Conservation (phyloP, 2,888 invertebrate genomes). For the Brachyopa scutellaris region DNA sequence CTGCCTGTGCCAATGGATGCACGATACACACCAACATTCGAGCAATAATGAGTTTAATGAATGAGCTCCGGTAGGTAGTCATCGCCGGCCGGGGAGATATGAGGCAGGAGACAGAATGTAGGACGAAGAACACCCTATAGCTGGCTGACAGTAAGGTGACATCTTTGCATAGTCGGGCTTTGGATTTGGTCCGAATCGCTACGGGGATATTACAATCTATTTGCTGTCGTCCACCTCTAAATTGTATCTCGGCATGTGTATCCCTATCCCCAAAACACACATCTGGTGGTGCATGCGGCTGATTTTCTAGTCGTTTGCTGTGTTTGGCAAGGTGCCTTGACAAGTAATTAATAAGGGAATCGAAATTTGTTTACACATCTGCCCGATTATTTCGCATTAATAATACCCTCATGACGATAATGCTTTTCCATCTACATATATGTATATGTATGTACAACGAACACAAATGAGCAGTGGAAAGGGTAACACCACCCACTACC, state of each 20-base stretch:
- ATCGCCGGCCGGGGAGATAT: no score
- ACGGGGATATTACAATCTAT: conserved; percentile 59
- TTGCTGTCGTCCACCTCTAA: conserved; percentile 55
- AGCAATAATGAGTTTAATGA: conserved; percentile 72
- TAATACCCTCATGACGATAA: conserved; percentile 74
- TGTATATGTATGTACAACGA: no score
- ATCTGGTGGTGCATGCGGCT: conserved; percentile 72
- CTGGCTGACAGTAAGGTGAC: conserved; percentile 27
- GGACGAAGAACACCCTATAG: no score
- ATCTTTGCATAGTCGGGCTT: conserved; percentile 54
- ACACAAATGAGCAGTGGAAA: no score
- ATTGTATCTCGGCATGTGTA: conserved; percentile 14
- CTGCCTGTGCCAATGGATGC: conserved; percentile 19
- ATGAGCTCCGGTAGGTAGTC: conserved; percentile 60
- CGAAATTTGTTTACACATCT: conserved; percentile 76
- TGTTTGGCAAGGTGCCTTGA: conserved; percentile 75
- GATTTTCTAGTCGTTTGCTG: conserved; percentile 71
- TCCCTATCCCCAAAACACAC: conserved; percentile 59
- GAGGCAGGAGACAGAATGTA: neutral
- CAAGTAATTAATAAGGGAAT: conserved; percentile 77
- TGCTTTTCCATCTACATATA: conserved; percentile 18
- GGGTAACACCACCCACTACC: neutral
- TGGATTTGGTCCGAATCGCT: conserved; percentile 34
- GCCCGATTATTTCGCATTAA: conserved; percentile 76
- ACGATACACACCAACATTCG: conserved; percentile 49